Percentiles rank a stretch among this genome's conserved stretches.
These are phyloP conservation scores for Drosophila bunnanda DNA, from an alignment of 2,888 invertebrate species.

Conservation along the genomic window DNA sequence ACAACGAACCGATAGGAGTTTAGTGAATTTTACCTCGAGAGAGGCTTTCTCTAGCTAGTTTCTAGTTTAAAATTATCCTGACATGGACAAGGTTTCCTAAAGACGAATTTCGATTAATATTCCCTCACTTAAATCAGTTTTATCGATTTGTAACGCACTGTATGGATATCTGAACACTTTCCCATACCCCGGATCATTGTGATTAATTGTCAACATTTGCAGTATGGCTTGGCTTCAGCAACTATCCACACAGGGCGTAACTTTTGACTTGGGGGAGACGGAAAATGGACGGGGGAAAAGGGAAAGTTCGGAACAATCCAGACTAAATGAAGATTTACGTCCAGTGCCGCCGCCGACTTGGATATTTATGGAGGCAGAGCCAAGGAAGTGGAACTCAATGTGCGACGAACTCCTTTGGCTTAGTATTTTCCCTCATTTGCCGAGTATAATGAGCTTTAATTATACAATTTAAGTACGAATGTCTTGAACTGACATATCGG, in stretches of 20 bases:
- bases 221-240: constrained; percentile 23
- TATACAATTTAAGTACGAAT: constrained; percentile 18
- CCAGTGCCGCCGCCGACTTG: constrained; percentile 13
- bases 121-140: not conserved
- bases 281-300: constrained; percentile 14
- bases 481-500: constrained; percentile 1
- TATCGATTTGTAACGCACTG: constrained; percentile 33
- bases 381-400: constrained; percentile 28
- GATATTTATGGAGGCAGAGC: constrained; percentile 42
- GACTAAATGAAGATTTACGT: constrained; percentile 66
- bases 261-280: constrained; percentile 14
- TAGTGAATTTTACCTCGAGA: not conserved
- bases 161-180: constrained; percentile 14
- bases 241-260: constrained; percentile 45
- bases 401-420: constrained; percentile 23
- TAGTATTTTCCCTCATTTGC: constrained; percentile 10
- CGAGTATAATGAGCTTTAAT: constrained; percentile 32
- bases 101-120: not conserved
- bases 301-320: constrained; percentile 43
- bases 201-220: constrained; percentile 71
- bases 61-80: not conserved
- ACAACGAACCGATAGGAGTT: not conserved
- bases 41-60: not conserved
- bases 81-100: not conserved
- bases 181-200: constrained; percentile 51